A percentile compares a stretch with the other conserved stretches of the same genome.
These are phyloP conservation scores for Loriculus beryllinus DNA, from an alignment of 2,797 vertebrate species.

Conservation along the genomic window DNA sequence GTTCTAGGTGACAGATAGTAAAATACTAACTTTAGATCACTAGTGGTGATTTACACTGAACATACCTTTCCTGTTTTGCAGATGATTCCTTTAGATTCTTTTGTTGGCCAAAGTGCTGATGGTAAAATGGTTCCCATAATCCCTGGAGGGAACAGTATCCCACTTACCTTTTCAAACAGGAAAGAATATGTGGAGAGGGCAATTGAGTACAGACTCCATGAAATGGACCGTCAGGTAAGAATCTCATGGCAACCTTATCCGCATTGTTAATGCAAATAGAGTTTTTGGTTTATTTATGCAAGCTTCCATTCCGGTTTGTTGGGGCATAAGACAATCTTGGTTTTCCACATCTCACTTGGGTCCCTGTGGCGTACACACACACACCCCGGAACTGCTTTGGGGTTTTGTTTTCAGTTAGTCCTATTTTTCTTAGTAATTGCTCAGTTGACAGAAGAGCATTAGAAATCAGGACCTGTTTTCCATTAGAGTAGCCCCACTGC, in stretches of 20 bases:
- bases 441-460: background rate
- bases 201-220: constrained; percentile 83
- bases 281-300: background rate
- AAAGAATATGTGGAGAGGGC: constrained; percentile 85
- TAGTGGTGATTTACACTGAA: background rate
- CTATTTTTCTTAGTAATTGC: background rate
- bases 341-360: background rate
- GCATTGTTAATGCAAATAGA: background rate
- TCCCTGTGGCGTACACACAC: background rate
- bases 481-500: background rate
- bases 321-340: background rate
- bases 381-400: background rate
- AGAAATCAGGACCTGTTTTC: background rate
- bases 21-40: background rate
- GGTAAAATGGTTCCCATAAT: constrained; percentile 87
- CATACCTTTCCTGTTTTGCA: constrained; percentile 37
- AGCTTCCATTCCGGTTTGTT: background rate
- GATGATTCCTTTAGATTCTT: constrained; percentile 87
- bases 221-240: constrained; percentile 84
- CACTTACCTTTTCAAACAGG: constrained; percentile 84
- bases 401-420: background rate
- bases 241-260: rapidly evolving
- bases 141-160: constrained; percentile 85
- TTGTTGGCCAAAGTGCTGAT: constrained; percentile 85
- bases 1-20: background rate